A percentile compares a stretch with the other conserved stretches of the same genome.
Evolutionary conservation across 2,797 vertebrate species (phyloP).

Genomic region (Margarornis squamiger): DNA sequence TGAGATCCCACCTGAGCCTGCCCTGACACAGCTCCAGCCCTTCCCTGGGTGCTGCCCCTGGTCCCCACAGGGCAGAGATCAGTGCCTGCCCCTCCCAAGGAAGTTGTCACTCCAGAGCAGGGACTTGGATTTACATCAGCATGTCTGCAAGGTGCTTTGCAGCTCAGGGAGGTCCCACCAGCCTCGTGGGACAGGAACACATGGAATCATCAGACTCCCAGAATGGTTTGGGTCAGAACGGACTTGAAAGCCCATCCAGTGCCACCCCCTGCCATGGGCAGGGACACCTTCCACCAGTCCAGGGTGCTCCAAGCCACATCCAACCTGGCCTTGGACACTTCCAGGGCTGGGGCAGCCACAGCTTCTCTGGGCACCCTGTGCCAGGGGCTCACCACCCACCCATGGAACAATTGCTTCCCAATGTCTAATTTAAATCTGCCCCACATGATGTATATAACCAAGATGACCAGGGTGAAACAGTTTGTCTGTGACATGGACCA

Average conservation of each 20-base stretch:
- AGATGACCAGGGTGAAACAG: background rate
- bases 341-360: background rate
- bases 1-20: background rate
- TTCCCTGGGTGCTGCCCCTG: background rate
- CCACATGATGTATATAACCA: no score
- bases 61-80: no score
- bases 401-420: background rate
- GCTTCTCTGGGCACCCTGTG: background rate
- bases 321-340: fast-evolving
- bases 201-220: background rate
- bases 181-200: background rate
- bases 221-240: background rate
- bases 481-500: background rate
- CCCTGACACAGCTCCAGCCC: background rate
- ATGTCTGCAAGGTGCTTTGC: background rate
- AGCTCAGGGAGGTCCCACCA: background rate
- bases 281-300: fast-evolving
- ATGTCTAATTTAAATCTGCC: background rate
- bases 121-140: background rate
- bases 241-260: background rate
- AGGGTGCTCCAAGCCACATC: fast-evolving
- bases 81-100: no score
- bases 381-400: no score
- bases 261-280: background rate
- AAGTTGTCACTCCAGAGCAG: background rate